A percentile compares a stretch with the other conserved stretches of the same genome.
phyloP scores from a whole-genome alignment of 2,797 vertebrate genomes.

The Leptatherina wallacei region DNA sequence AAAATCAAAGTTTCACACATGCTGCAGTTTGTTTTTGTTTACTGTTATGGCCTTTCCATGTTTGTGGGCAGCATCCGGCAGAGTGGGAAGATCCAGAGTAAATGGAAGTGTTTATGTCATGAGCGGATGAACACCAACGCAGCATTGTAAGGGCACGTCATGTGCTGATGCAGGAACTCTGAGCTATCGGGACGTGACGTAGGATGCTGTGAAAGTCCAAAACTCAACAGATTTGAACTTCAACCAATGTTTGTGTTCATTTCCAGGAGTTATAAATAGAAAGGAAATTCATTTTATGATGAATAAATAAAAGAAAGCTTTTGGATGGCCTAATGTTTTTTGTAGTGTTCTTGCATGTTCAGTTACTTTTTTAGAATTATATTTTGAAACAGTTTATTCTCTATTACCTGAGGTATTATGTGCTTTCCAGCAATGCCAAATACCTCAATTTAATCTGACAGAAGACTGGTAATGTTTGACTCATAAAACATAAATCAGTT shows the following conservation, averaged over 20 bases:
- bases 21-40: constrained; percentile 63
- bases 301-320: not conserved
- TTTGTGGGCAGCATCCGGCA: constrained; percentile 50
- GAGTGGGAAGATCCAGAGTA: constrained; percentile 32
- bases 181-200: constrained; percentile 8
- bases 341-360: not conserved
- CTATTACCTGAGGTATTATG: not conserved
- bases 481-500: constrained; percentile 51
- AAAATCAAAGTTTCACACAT: constrained; percentile 51
- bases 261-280: not conserved
- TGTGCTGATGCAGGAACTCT: not conserved
- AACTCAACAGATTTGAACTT: not conserved
- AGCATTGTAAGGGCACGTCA: constrained; percentile 10
- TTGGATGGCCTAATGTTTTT: not conserved
- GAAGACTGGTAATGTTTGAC: constrained; percentile 29
- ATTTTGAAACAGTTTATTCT: not conserved
- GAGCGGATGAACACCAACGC: constrained; percentile 46
- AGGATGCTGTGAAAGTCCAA: not conserved
- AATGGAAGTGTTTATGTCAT: constrained; percentile 45
- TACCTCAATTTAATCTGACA: constrained; percentile 15
- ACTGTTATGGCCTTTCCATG: constrained; percentile 34
- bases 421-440: constrained; percentile 9
- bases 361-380: not conserved
- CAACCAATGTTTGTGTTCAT: not conserved
- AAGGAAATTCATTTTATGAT: not conserved